phyloP scores from a whole-genome alignment of 2,113 vertebrate species.

The Lophotis ruficrista region DNA sequence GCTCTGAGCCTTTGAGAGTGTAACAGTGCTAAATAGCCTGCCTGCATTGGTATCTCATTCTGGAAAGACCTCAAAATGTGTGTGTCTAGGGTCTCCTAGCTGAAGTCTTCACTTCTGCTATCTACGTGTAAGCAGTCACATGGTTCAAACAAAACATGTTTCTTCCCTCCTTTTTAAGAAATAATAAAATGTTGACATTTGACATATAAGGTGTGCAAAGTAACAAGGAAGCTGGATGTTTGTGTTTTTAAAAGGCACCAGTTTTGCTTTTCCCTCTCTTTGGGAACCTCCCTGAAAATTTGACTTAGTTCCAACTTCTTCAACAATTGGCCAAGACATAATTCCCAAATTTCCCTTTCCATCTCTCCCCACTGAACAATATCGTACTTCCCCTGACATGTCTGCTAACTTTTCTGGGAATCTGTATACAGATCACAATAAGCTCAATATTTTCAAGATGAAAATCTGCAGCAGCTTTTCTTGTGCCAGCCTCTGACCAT shows the following conservation, averaged over 20 bases:
- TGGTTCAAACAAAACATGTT: neutral
- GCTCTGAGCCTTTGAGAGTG: neutral
- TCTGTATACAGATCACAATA: neutral
- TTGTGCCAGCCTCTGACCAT: neutral
- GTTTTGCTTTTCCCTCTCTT: constrained; percentile 32
- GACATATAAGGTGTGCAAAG: constrained; percentile 17
- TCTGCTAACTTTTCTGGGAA: constrained; percentile 34
- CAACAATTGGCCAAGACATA: constrained; percentile 33
- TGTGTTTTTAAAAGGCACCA: constrained; percentile 3
- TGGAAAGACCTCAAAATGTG: neutral
- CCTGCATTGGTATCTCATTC: neutral
- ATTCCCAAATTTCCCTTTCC: constrained; percentile 55
- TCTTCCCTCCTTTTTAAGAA: constrained; percentile 15
- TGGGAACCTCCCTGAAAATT: constrained; percentile 32
- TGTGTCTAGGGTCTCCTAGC: neutral
- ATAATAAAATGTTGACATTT: constrained; percentile 38
- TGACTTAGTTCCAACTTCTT: constrained; percentile 51
- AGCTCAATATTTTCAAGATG: constrained; percentile 44
- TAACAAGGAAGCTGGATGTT: constrained; percentile 2
- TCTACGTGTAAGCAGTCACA: neutral
- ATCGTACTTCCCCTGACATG: constrained; percentile 23
- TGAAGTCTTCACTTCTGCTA: neutral
- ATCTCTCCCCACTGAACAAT: constrained; percentile 33
- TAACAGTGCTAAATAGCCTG: neutral
- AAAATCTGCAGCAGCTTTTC: constrained; percentile 9